phyloP scores from a whole-genome alignment of 2,113 vertebrate genomes.

The Ceratotherium simum region DNA sequence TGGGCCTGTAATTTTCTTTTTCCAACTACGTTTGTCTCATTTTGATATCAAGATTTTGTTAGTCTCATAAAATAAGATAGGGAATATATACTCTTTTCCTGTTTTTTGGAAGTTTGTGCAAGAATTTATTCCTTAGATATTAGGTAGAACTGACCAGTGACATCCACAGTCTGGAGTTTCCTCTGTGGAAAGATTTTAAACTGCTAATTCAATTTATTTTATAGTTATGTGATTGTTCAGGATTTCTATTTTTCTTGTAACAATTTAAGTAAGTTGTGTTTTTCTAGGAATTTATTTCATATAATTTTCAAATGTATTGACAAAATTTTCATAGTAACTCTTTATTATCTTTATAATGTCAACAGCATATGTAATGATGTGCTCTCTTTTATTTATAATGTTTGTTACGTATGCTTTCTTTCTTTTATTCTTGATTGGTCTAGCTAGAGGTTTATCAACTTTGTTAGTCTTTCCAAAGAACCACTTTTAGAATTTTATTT shows the following conservation, averaged over 20 bases:
- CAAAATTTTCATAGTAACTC: background rate
- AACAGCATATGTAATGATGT: background rate
- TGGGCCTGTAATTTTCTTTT: background rate
- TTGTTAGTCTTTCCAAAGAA: slow-evolving; percentile 34
- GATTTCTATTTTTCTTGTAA: background rate
- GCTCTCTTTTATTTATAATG: background rate
- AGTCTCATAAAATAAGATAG: background rate
- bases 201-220: background rate
- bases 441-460: background rate
- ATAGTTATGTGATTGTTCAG: background rate
- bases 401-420: background rate
- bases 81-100: background rate
- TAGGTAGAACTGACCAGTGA: background rate
- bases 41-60: background rate
- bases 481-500: background rate
- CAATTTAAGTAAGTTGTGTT: background rate
- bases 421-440: background rate
- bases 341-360: background rate
- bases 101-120: background rate
- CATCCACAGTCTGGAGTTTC: background rate
- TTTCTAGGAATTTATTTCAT: background rate
- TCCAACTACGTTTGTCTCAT: background rate
- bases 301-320: background rate
- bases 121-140: background rate
- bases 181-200: background rate